Conservation (phyloP, 2,888 invertebrate species). For the Pristionchus japonicus region DNA sequence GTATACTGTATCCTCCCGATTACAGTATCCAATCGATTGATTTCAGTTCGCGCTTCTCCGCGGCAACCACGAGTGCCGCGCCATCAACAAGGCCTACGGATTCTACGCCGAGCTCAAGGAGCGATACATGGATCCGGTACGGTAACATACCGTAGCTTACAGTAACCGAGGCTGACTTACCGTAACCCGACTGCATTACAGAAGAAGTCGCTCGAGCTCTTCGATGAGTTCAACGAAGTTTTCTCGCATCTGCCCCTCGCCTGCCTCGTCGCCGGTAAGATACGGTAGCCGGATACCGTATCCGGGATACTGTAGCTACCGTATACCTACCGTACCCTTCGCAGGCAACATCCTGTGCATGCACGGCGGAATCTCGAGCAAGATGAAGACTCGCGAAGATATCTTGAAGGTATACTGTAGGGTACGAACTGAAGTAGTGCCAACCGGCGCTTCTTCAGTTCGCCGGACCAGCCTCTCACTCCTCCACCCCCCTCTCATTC, state of each 20-base stretch:
- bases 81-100: not conserved
- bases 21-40: not conserved
- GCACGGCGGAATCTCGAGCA: not conserved
- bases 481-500: no score
- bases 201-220: not conserved
- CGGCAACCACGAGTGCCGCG: not conserved
- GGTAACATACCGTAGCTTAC: not conserved
- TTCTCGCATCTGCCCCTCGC: not conserved
- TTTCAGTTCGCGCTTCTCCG: not conserved
- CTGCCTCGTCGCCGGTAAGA: not conserved
- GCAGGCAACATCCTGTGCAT: not conserved
- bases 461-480: no score
- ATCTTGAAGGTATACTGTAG: not conserved
- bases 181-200: not conserved
- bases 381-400: not conserved
- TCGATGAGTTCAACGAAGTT: not conserved
- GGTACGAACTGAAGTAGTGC: no score
- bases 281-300: not conserved
- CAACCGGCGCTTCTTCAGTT: no score
- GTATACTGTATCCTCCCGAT: not conserved
- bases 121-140: not conserved
- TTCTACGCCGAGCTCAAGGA: not conserved
- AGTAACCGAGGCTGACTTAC: not conserved
- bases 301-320: not conserved
- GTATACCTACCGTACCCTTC: no score